These are phyloP conservation scores for Philereme vetulata DNA, from an alignment of 2,888 invertebrate species.

Conservation along the genomic window DNA sequence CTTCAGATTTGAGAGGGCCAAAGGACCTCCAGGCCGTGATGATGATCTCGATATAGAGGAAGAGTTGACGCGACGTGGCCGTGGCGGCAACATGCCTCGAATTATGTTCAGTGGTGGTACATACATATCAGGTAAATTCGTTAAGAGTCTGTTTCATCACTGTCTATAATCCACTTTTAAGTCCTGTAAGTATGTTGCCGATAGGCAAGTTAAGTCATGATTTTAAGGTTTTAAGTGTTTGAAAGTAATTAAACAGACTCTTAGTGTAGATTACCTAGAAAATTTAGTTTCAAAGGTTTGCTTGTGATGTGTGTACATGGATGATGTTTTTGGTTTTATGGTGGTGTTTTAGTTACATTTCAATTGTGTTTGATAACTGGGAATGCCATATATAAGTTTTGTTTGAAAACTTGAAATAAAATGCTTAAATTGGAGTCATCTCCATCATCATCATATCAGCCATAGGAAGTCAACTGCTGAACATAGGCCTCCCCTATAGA, in stretches of 20 bases:
- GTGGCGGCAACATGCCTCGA: constrained; percentile 78
- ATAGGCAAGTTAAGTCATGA: no score
- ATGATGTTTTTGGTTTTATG: constrained; percentile 6
- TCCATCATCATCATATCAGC: no score
- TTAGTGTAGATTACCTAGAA: constrained; percentile 34
- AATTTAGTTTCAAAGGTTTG: constrained; percentile 9
- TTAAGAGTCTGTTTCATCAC: constrained; percentile 39
- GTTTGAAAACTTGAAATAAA: neutral
- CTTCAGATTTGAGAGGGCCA: constrained; percentile 95
- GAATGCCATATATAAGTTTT: neutral
- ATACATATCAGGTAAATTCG: constrained; percentile 73
- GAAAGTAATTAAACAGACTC: constrained; percentile 35
- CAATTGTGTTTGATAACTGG: neutral
- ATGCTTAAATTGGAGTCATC: no score
- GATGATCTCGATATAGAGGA: constrained; percentile 91
- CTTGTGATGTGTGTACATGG: constrained; percentile 6
- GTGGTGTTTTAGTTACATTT: constrained; percentile 3
- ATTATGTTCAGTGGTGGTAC: constrained; percentile 70
- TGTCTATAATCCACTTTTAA: constrained; percentile 28
- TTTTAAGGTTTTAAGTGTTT: constrained; percentile 14
- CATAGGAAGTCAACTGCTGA: no score
- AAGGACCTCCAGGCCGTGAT: constrained; percentile 94
- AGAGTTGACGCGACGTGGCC: constrained; percentile 87
- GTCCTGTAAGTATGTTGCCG: constrained; percentile 19
- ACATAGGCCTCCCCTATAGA: no score